Percentiles rank a stretch among this genome's conserved stretches.
Evolutionary conservation across 2,888 invertebrate species (phyloP).

Genomic region (Yponomeuta evonymella): DNA sequence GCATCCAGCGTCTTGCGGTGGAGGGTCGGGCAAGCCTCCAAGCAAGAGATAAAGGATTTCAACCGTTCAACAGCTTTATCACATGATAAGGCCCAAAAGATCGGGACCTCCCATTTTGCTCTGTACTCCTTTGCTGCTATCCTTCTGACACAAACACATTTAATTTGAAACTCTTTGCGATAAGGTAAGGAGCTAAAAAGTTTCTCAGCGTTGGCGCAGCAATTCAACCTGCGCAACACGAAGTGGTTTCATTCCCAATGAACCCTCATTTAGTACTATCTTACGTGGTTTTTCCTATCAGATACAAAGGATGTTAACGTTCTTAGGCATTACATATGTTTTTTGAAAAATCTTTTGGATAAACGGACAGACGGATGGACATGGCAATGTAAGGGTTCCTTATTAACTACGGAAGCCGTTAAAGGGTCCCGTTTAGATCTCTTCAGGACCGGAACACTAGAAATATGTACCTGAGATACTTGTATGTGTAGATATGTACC

Average conservation of each 20-base stretch:
- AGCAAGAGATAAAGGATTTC: background rate
- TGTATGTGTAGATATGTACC: too few relatives aligned
- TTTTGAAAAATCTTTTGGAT: too few relatives aligned
- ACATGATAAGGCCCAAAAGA: background rate
- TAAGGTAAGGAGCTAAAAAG: background rate
- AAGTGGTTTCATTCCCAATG: background rate
- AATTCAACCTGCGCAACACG: background rate
- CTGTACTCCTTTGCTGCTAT: background rate
- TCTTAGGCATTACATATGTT: too few relatives aligned
- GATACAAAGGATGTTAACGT: too few relatives aligned
- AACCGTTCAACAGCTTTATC: background rate
- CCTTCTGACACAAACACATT: background rate
- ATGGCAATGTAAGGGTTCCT: too few relatives aligned
- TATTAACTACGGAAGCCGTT: too few relatives aligned
- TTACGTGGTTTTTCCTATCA: too few relatives aligned
- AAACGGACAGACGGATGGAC: too few relatives aligned
- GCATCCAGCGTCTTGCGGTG: background rate
- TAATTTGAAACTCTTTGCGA: background rate
- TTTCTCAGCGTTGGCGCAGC: background rate
- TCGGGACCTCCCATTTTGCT: background rate
- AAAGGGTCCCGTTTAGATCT: too few relatives aligned
- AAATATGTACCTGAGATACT: too few relatives aligned
- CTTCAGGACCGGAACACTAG: too few relatives aligned
- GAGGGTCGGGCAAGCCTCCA: background rate
- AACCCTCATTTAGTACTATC: too few relatives aligned